A percentile compares a stretch with the other conserved stretches of the same genome.
These are phyloP conservation scores for Pyrrhia umbra DNA, from an alignment of 2,888 invertebrate genomes.

Conservation along the genomic window DNA sequence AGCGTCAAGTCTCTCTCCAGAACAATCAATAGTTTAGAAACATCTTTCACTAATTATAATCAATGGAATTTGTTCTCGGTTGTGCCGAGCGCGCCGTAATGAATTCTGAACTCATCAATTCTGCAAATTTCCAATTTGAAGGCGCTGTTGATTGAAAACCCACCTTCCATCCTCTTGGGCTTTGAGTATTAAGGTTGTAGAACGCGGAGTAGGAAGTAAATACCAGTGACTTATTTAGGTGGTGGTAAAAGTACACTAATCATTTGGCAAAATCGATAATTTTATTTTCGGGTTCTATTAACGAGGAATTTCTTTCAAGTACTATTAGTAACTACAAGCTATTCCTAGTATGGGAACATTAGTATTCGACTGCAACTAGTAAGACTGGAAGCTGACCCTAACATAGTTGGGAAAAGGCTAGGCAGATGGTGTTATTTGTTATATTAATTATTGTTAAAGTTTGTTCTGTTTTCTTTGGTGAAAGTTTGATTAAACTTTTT, in stretches of 20 bases:
- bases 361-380: too few relatives aligned
- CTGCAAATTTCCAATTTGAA: conserved; percentile 65
- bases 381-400: too few relatives aligned
- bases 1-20: background rate
- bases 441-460: too few relatives aligned
- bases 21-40: conserved; percentile 40
- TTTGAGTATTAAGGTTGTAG: conserved; percentile 23
- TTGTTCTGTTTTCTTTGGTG: too few relatives aligned
- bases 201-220: background rate
- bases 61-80: conserved; percentile 46
- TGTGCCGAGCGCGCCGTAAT: conserved; percentile 40
- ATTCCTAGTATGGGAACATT: too few relatives aligned
- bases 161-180: conserved; percentile 36
- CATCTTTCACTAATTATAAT: conserved; percentile 56
- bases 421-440: too few relatives aligned
- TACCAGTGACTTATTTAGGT: background rate
- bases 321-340: too few relatives aligned
- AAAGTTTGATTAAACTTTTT: too few relatives aligned
- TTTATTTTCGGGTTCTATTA: background rate
- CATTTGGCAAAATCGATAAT: background rate
- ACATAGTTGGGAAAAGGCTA: too few relatives aligned
- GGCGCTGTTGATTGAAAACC: conserved; percentile 62
- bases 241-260: background rate
- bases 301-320: too few relatives aligned
- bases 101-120: conserved; percentile 66